phyloP scores from a whole-genome alignment of 1,140 invertebrate genomes.

The Drosophila sturtevanti region DNA sequence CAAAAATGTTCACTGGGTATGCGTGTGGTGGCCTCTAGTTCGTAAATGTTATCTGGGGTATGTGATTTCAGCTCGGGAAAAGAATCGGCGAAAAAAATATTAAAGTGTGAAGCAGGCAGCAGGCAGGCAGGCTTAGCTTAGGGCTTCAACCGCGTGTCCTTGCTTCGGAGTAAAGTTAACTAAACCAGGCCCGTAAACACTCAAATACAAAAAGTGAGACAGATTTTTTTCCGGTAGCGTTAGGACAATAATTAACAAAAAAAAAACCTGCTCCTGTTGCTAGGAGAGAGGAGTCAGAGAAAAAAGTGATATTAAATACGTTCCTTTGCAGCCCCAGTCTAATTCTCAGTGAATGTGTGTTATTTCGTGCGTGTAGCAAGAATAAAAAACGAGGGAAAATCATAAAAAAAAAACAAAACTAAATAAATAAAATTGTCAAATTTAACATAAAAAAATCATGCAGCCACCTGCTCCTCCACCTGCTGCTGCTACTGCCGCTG shows the following conservation, averaged over 20 bases:
- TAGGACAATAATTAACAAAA: conserved; percentile 1
- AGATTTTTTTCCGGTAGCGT: not conserved
- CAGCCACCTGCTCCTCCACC: conserved; percentile 5
- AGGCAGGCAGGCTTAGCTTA: no score
- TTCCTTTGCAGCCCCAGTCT: not conserved
- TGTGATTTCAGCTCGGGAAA: no score
- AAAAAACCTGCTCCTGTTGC: conserved; percentile 4
- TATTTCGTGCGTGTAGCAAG: not conserved
- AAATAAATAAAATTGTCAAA: not conserved
- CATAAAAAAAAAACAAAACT: not conserved
- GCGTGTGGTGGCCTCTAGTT: no score
- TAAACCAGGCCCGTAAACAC: no score
- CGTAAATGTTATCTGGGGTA: no score
- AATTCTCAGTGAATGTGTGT: not conserved
- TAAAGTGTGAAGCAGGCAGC: no score
- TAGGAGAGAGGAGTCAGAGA: not conserved
- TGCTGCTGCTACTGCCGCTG: not conserved
- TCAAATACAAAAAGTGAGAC: no score
- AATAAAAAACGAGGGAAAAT: not conserved
- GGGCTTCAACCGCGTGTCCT: no score
- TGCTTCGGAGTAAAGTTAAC: no score
- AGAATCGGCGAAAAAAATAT: no score
- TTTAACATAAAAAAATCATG: not conserved
- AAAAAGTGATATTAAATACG: not conserved
- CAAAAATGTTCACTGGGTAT: no score